phyloP scores from a whole-genome alignment of 2,888 invertebrate genomes.

The Athrips mouffetella region DNA sequence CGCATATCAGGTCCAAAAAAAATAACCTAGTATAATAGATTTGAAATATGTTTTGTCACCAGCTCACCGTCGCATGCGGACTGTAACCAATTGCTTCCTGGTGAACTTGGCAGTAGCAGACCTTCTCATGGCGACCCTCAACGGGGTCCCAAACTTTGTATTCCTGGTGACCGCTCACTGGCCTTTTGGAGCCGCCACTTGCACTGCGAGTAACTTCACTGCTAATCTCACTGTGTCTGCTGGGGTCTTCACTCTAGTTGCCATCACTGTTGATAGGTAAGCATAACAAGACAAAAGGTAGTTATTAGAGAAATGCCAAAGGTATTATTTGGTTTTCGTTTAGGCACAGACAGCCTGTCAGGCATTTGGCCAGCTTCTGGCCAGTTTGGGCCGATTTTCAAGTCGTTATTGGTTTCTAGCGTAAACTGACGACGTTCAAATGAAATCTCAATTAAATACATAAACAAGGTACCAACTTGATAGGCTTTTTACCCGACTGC shows the following conservation, averaged over 20 bases:
- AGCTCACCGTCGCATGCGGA: constrained; percentile 91
- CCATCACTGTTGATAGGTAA: constrained; percentile 95
- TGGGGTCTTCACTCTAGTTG: constrained; percentile 93
- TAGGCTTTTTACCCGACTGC: no score
- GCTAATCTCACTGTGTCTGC: constrained; percentile 94
- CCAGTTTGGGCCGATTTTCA: no score
- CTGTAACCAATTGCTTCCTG: constrained; percentile 94
- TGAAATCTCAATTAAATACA: neutral
- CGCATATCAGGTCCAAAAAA: no score
- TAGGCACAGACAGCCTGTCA: no score
- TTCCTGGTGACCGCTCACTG: constrained; percentile 92
- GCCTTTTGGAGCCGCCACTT: constrained; percentile 91
- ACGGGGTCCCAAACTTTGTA: constrained; percentile 92
- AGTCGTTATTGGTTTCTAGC: no score
- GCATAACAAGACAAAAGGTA: constrained; percentile 15
- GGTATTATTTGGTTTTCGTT: neutral
- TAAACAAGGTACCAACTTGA: no score
- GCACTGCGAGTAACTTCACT: constrained; percentile 92
- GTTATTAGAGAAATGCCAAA: neutral
- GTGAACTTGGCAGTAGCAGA: constrained; percentile 93
- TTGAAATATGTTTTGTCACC: constrained; percentile 36
- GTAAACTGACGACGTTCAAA: no score
- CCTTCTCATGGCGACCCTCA: constrained; percentile 89
- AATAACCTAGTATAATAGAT: no score
- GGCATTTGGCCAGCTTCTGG: no score